Conservation (phyloP, 1,140 invertebrate genomes). For the Lepidotrigona ventralis region DNA sequence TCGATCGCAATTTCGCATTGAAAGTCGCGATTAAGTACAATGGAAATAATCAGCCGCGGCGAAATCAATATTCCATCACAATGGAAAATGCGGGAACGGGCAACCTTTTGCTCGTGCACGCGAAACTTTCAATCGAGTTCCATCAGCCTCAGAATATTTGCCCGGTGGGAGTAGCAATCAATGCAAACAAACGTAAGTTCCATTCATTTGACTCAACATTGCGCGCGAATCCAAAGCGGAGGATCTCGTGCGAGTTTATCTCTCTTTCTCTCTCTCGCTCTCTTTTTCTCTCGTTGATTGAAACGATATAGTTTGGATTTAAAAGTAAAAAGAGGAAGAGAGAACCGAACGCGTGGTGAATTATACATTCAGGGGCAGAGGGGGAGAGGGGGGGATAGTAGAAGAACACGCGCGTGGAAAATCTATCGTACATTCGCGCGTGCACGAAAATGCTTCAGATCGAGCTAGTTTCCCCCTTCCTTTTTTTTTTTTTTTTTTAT, state of each 20-base stretch:
- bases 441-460: conserved; percentile 1
- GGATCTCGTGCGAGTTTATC: not conserved
- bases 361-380: not conserved
- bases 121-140: not conserved
- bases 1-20: not conserved
- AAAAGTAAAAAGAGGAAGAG: not conserved
- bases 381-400: not conserved
- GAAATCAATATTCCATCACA: not conserved
- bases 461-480: not conserved
- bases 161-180: not conserved
- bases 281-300: not conserved
- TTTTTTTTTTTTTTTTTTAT: not conserved
- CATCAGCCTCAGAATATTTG: not conserved
- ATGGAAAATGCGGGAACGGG: too few species aligned
- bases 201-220: not conserved
- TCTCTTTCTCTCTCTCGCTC: not conserved
- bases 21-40: not conserved
- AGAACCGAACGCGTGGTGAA: not conserved
- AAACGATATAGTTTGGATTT: not conserved
- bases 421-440: conserved; percentile 27
- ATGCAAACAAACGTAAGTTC: not conserved
- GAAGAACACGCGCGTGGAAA: not conserved
- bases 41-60: not conserved
- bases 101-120: not conserved
- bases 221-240: not conserved